Percentiles rank a stretch among this genome's conserved stretches.
Evolutionary conservation across 2,113 vertebrate genomes (phyloP).

Genomic region (Syngnathus scovelli): DNA sequence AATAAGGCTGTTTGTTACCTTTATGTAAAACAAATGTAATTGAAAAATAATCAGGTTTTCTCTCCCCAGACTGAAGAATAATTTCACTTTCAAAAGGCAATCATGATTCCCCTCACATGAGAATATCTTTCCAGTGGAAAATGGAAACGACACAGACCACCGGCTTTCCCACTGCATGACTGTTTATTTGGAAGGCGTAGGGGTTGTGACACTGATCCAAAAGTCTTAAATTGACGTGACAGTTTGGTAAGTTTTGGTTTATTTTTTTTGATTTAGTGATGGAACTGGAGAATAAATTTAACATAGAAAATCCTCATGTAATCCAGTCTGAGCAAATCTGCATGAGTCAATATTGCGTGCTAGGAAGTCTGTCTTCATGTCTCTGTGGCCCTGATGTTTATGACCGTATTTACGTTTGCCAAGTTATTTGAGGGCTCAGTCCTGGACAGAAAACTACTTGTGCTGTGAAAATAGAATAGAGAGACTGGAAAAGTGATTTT

Average conservation of each 20-base stretch:
- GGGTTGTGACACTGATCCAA: slow-evolving; percentile 21
- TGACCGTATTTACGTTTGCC: slow-evolving; percentile 8
- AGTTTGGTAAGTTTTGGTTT: background rate
- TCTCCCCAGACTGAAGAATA: background rate
- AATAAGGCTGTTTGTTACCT: background rate
- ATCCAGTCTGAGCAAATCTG: slow-evolving; percentile 25
- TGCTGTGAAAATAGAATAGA: background rate
- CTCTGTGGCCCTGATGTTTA: slow-evolving; percentile 5
- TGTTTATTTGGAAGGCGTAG: slow-evolving; percentile 14
- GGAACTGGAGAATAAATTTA: background rate
- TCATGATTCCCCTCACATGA: slow-evolving; percentile 23
- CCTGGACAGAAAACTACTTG: background rate
- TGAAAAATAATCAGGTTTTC: background rate
- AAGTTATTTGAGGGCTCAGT: background rate
- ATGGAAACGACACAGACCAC: slow-evolving; percentile 22
- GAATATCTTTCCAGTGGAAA: slow-evolving; percentile 45
- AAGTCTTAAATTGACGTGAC: slow-evolving; percentile 2
- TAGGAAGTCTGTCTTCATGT: slow-evolving; percentile 5
- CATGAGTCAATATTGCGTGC: slow-evolving; percentile 18
- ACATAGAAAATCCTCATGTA: background rate
- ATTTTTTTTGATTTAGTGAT: background rate
- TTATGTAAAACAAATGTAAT: background rate
- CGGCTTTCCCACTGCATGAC: slow-evolving; percentile 30
- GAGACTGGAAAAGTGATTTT: slow-evolving; percentile 10
- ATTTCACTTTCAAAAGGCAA: background rate